A percentile compares a stretch with the other conserved stretches of the same genome.
phyloP scores from a whole-genome alignment of 2,797 vertebrate genomes.

The Yasuhikotakia modesta region DNA sequence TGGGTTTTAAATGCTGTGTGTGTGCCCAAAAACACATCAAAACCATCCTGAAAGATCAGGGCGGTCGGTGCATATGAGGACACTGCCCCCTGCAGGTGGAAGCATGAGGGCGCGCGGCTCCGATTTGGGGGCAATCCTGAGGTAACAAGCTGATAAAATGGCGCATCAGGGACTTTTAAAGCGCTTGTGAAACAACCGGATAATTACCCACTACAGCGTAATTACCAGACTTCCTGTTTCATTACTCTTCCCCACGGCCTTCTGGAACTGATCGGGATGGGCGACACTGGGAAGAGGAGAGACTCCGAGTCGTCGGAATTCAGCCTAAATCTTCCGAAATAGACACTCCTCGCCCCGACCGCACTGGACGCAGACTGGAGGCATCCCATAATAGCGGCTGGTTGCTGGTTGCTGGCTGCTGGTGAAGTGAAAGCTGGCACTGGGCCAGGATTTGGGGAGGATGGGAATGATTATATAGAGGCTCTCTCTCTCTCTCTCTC shows the following conservation, averaged over 20 bases:
- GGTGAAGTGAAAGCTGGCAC: constrained; percentile 56
- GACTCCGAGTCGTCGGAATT: constrained; percentile 61
- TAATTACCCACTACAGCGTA: constrained; percentile 68
- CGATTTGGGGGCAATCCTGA: constrained; percentile 7
- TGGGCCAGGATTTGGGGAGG: constrained; percentile 61
- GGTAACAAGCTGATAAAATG: constrained; percentile 28
- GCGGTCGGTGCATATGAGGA: constrained; percentile 55
- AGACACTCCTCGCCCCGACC: constrained; percentile 71
- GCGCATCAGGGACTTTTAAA: constrained; percentile 58
- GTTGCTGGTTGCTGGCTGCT: constrained; percentile 53
- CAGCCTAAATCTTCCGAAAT: constrained; percentile 73
- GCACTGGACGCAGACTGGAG: constrained; percentile 72
- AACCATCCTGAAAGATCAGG: constrained; percentile 25
- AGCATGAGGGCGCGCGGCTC: constrained; percentile 35
- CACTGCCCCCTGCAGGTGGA: constrained; percentile 77
- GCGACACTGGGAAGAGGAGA: constrained; percentile 61
- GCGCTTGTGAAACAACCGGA: constrained; percentile 71
- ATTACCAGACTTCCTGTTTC: constrained; percentile 71
- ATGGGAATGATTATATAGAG: constrained; percentile 80
- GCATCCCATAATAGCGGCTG: constrained; percentile 70
- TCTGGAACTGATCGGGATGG: constrained; percentile 61
- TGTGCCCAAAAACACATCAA: constrained; percentile 37
- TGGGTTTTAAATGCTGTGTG: constrained; percentile 6
- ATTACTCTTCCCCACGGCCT: constrained; percentile 58
- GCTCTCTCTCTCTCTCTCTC: constrained; percentile 34